phyloP scores from a whole-genome alignment of 2,797 vertebrate genomes.

The Artibeus jamaicensis region DNA sequence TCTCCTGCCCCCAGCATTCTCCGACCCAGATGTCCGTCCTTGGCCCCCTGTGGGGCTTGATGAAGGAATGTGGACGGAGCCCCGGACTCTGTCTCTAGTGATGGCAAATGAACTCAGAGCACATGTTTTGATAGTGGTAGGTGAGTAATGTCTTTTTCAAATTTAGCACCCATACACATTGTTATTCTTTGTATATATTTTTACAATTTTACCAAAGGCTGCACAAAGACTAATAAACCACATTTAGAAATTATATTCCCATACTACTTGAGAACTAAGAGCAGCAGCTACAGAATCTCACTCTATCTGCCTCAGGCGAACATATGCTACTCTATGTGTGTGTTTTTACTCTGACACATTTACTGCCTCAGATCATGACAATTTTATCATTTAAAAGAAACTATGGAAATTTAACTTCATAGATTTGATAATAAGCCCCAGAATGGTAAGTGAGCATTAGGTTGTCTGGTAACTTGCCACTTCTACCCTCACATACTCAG shows the following conservation, averaged over 20 bases:
- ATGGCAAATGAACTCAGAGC: neutral
- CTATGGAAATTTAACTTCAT: neutral
- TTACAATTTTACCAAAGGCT: neutral
- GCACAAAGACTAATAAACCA: neutral
- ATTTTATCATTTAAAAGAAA: constrained; percentile 37
- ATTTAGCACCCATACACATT: neutral
- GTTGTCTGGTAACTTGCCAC: neutral
- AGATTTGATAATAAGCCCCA: neutral
- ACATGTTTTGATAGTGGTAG: neutral
- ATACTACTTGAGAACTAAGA: neutral
- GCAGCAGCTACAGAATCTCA: neutral
- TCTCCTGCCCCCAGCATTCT: neutral
- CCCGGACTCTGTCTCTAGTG: neutral
- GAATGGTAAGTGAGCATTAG: neutral
- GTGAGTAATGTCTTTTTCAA: neutral
- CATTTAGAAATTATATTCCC: neutral
- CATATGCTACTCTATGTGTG: neutral
- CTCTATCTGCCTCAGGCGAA: constrained; percentile 44
- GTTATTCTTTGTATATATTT: neutral
- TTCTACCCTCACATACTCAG: neutral
- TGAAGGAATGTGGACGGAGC: neutral
- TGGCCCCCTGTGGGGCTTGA: neutral
- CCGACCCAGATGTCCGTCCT: neutral
- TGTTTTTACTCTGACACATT: constrained; percentile 28
- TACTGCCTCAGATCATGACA: neutral